Evolutionary conservation across 2,888 invertebrate species (phyloP), one percentile per base, ranked within the genome.

Genomic region (Netelia melanura): DNA sequence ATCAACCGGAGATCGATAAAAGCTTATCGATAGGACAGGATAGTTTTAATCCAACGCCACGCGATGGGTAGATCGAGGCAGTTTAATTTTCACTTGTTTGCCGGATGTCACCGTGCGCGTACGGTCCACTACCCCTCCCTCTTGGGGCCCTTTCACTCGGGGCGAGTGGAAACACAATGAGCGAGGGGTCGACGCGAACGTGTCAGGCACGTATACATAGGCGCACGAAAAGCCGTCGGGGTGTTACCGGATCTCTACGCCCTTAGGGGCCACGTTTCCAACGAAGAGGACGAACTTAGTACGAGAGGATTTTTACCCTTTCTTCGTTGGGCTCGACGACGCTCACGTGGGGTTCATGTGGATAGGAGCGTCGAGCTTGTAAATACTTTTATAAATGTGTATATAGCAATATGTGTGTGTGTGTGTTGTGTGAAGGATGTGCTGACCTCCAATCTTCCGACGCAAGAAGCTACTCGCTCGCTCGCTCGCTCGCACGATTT

Each of bases 21-120:
- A 6, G 71, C 44, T 80, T 72, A 84, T 76, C 76, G 74, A 81
- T 81, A 74, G 76, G 38, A 56, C 44, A 3, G 56, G n/a, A 52
- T 23, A 44, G 62, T 58, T 74, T 79, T 79, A 71, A 81, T 81
- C 56, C 81, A 17, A 43, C 68, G 77, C 71, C 52, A 62, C 80
- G 74, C 74, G 84, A 71, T 77, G 44, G 48, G 23, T 65, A 68
- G 76, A 74, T 64, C 68, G 81, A 58, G 38, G 77, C 38, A 74
- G 84, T 81, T 84, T 84, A 81, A 84, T 84, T 84, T 84, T 81
- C 84, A 84, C 84, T 84, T 84, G 84, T 84, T 84, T 84, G 84
- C 72, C 84, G 81, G 81, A 81, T 81, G 81, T 84, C 80, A 62
- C 76, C 58, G 75, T 43, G 65, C 48, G 3, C 11, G 52, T 21